Evolutionary conservation across 2,888 invertebrate genomes (phyloP), one percentile per base, ranked within the genome.

Genomic region (Drosophila antonietae): DNA sequence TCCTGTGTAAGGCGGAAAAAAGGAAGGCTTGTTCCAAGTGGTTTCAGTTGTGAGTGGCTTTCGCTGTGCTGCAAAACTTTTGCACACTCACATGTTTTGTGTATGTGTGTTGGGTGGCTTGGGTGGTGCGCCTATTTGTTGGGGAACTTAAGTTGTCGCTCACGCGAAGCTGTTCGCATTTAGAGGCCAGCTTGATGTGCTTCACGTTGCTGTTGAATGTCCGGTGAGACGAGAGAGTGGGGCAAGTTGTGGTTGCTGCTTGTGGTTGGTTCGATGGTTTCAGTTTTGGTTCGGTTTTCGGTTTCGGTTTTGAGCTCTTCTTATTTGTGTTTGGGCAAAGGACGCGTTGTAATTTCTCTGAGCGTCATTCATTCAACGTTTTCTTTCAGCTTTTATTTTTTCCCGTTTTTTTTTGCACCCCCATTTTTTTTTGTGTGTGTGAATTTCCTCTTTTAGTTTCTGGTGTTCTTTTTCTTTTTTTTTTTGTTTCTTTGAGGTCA

Each of bases 41-140:
- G 88, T 83, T 88, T 88, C 86, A 78, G 88, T 68, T 78, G 63
- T 83, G 85, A 83, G 83, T 83, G 88, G 88, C 83, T 81, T 87
- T 87, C 67, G 87, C 62, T 79, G 71, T 76, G 69, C 56, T 72
- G 69, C 56, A 73, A 78, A 80, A 88, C 51, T 88, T 88, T 83
- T 52, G 51, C 72, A 75, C 80, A 74, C 85, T 78, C 81, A 77
- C 80, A 72, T 71, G 59, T 33, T 39, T 10, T 15, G 15, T 20
- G 35, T 35, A 33, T 41, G 28, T 20, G 35, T 35, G 51, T 41
- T 0, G 66, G 44, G 37, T 47, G 20, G 55, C 8, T 46, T 12
- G 67, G 44, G 31, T 41, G 61, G 33, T 49, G 46, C 33, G 51
- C 61, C 49, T 51, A 62, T 62, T 75, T 52, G 62, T 59, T 47